Conservation (phyloP, 2,797 vertebrate genomes). For the Gymnothorax javanicus region DNA sequence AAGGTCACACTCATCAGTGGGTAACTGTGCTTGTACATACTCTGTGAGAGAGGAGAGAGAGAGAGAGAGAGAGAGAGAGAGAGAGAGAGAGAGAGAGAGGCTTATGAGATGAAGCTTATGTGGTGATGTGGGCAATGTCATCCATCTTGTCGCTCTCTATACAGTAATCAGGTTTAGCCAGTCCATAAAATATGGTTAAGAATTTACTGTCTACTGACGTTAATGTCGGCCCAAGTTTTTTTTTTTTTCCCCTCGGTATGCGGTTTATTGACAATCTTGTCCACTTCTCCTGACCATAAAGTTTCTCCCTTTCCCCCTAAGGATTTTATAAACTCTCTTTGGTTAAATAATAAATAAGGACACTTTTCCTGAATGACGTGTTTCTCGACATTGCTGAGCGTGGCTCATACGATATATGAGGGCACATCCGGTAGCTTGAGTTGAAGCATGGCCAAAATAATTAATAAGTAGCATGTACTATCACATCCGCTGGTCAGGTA, state of each 20-base stretch:
- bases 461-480: neutral
- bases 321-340: neutral
- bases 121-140: neutral
- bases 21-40: neutral
- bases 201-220: slow-evolving; percentile 17
- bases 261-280: neutral
- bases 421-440: neutral
- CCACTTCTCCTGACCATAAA: neutral
- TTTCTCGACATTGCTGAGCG: neutral
- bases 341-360: neutral
- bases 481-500: neutral
- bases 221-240: slow-evolving; percentile 14
- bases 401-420: neutral
- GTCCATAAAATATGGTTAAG: neutral
- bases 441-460: neutral
- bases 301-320: neutral
- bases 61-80: neutral
- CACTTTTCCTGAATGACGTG: neutral
- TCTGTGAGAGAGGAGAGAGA: neutral
- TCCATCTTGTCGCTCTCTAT: slow-evolving; percentile 1
- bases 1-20: neutral
- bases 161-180: slow-evolving; percentile 6
- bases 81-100: neutral
- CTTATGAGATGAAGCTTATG: neutral
- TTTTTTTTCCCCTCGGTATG: neutral